Percentiles rank a stretch among this genome's conserved stretches.
phyloP scores from a whole-genome alignment of 2,888 invertebrate genomes.

The Nemotelus nigrinus region DNA sequence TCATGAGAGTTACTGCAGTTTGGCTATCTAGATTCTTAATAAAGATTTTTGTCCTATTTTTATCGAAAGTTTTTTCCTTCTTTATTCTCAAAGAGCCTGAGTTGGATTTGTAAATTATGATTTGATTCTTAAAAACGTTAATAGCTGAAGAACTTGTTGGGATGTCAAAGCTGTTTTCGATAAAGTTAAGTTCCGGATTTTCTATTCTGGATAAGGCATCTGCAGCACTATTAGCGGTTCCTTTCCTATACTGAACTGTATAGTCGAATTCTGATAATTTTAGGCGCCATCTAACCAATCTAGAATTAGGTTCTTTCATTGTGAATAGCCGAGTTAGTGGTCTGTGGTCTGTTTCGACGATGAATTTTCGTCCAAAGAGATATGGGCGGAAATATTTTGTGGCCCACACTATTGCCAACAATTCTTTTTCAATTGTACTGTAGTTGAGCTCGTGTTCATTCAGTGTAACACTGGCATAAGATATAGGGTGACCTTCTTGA shows the following conservation, averaged over 20 bases:
- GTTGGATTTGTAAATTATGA: conserved; percentile 8
- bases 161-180: neutral
- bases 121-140: conserved; percentile 13
- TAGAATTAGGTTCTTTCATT: conserved; percentile 21
- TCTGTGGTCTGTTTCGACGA: conserved; percentile 48
- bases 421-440: conserved; percentile 52
- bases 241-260: no score
- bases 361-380: conserved; percentile 46
- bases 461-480: conserved; percentile 55
- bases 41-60: neutral
- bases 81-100: neutral
- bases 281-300: conserved; percentile 1
- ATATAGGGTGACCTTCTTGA: conserved; percentile 55
- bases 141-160: neutral
- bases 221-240: conserved; percentile 17
- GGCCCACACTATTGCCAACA: conserved; percentile 48
- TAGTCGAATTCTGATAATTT: conserved; percentile 2
- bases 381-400: conserved; percentile 50
- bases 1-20: neutral
- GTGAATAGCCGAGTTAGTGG: neutral
- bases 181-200: no score
- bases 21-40: neutral
- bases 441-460: conserved; percentile 54
- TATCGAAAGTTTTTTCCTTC: neutral
- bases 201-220: conserved; percentile 17